Conservation (phyloP, 2,888 invertebrate genomes). For the Nudaria mundana region DNA sequence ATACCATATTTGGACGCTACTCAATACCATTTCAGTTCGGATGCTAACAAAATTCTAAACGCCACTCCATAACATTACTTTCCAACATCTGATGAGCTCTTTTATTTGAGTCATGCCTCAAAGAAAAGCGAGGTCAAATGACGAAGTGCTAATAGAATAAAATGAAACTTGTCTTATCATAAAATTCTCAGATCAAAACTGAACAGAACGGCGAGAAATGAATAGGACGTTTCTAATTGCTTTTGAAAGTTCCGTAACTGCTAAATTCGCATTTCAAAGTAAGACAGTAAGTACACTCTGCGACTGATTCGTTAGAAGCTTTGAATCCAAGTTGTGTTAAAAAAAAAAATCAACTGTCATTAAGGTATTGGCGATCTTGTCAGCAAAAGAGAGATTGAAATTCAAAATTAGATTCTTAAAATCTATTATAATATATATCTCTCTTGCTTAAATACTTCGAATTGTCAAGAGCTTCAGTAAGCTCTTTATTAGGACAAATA, state of each 20-base stretch:
- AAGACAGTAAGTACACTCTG: conserved; percentile 29
- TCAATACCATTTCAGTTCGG: no score
- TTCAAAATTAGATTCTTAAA: no score
- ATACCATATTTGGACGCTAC: no score
- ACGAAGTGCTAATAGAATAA: conserved; percentile 21
- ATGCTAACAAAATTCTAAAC: background rate
- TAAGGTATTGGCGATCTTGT: no score
- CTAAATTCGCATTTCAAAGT: conserved; percentile 24
- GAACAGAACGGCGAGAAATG: conserved; percentile 16
- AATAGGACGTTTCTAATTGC: conserved; percentile 39
- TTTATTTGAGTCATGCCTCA: conserved; percentile 8
- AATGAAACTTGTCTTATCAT: conserved; percentile 31
- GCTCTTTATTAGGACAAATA: no score
- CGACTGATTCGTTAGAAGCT: conserved; percentile 28
- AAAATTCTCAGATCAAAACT: conserved; percentile 33
- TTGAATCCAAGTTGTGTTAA: conserved; percentile 28
- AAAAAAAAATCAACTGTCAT: background rate
- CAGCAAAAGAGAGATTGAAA: no score
- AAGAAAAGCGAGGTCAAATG: conserved; percentile 14
- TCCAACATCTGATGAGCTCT: conserved; percentile 4
- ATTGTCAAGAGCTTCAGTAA: no score
- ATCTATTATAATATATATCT: no score
- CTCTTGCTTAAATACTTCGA: no score
- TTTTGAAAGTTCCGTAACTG: conserved; percentile 27
- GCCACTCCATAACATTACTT: background rate